Base-by-base conservation (phyloP, 2,888 invertebrate species). In the Cryptocephalus moraei region DNA sequence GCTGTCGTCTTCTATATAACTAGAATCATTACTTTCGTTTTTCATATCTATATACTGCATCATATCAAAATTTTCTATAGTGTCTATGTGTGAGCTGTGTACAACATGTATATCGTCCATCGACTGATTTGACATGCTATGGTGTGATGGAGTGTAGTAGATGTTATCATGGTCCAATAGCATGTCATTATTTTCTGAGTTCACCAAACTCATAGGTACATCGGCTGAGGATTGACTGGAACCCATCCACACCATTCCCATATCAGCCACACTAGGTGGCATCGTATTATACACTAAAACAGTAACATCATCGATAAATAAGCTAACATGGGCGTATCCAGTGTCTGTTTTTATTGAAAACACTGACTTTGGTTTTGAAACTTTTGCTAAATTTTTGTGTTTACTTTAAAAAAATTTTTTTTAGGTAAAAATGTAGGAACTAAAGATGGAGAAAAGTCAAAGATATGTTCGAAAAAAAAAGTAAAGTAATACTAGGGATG, bases 221-320 rank as follows among this genome's bases (percentile, higher is more conserved):
- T 76, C 75, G 42, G 65, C 61, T 22, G 73, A 67, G 48, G 74
- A 67, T 56, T 76, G 76, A 34, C 72, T 70, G 48, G 75, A 74
- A 39, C 80, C 80, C 82, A 83, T 81, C 82, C 82, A 83, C 63
- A 82, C 77, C 76, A 80, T 77, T 60, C 78, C 77, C 67, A 79
- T 70, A 62, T 80, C 80, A 55, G 77, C 70, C 59, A 77, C 73
- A 55, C 74, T 74, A 55, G 74, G 74, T 55, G 76, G 74, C 73
- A 77, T 76, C 52, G 72, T 68, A 56, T 69, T 71, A 57, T 67
- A 72, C 33, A 70, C 72, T 68, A 46, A 44, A 62, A 56, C 36
- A 36, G 36, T 11, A 11, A 36, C 6, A 36, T 11, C 2, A 36
- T 36, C 2, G 6, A 22, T 22, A 22, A 22, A 22, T 22, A 22